Base-by-base conservation (phyloP, 2,888 invertebrate species). In the Aleiodes leptofemur region DNA sequence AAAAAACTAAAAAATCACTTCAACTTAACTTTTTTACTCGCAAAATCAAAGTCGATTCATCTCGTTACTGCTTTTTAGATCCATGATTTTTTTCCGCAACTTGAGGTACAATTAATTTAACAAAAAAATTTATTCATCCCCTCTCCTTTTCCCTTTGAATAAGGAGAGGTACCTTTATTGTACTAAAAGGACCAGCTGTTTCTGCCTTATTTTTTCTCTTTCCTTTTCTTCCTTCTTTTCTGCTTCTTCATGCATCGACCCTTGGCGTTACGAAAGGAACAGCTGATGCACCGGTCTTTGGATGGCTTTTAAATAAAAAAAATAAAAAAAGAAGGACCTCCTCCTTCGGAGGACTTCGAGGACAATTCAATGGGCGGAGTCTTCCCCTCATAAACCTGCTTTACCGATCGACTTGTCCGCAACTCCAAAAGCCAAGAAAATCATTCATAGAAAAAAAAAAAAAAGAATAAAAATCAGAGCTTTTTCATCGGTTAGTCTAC, bases 251-350 rank as follows among this genome's bases (percentile, higher is more conserved):
- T 61, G 61, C 61, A 61, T 14, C 61, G 16, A 64, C 14, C 64
- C 64, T 79, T 79, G 9, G 55, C 43, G 43, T 43, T 43, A 43
- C 79, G 81, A 80, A 81, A 76, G 79, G 75, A 74, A 81, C 78
- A 79, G 78, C 82, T 81, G 69, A 69, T 64, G 48, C 43, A 48
- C 64, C 56, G 16, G 56, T 56, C 56, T 23, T 16, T 14, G 51
- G 13, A 29, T 11, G 23, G n/a, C 43, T 48, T 38, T 43, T 38
- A 48, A 61, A 34, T 34, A 16, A 14, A 38, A 6, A 56, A 56
- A 56, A 1, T 34, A 16, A 14, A 38, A 6, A 56, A 56, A 56
- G 0, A 34, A 16, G 43, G 34, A 6, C 34, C 34, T 34, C 48
- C 64, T 64, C 14, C 43, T 43, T 43, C 43, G 31, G 31, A 38